Evolutionary conservation across 2,888 invertebrate species (phyloP).

Genomic region (Hoplodrina blanda): DNA sequence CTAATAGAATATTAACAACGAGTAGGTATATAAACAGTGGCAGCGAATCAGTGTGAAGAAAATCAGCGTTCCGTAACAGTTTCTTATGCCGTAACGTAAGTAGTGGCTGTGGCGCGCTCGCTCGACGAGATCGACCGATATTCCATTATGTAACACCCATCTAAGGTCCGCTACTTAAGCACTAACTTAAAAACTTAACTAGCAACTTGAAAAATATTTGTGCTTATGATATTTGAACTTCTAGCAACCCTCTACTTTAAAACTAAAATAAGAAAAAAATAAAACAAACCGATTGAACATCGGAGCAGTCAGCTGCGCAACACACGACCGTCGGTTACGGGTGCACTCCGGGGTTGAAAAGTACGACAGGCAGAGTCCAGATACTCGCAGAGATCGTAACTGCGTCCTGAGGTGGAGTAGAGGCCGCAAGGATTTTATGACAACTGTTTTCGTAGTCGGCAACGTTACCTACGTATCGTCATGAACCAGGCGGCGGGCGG

Average conservation of each 20-base stretch:
- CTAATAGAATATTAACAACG: slow-evolving; percentile 32
- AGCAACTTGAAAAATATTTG: slow-evolving; percentile 46
- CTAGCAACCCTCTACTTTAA: slow-evolving; percentile 59
- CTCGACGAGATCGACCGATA: slow-evolving; percentile 67
- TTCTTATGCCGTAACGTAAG: slow-evolving; percentile 65
- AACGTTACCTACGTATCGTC: slow-evolving; percentile 83
- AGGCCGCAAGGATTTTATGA: slow-evolving; percentile 71
- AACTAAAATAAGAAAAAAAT: slow-evolving; percentile 57
- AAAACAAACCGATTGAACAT: slow-evolving; percentile 87
- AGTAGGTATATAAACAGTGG: slow-evolving; percentile 48
- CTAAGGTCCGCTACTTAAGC: slow-evolving; percentile 65
- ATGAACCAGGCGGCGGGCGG: slow-evolving; percentile 75
- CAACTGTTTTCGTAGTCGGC: slow-evolving; percentile 75
- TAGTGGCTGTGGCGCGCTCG: slow-evolving; percentile 62
- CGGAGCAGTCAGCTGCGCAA: slow-evolving; percentile 88
- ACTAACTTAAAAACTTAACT: slow-evolving; percentile 63
- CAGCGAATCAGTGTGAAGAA: slow-evolving; percentile 59
- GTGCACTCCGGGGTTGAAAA: slow-evolving; percentile 71
- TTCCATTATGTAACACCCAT: slow-evolving; percentile 77
- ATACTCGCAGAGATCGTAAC: slow-evolving; percentile 66
- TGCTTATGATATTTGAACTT: slow-evolving; percentile 55
- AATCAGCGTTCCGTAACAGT: slow-evolving; percentile 65
- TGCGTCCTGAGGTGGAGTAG: slow-evolving; percentile 65
- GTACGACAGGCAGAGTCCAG: slow-evolving; percentile 69
- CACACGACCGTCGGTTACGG: slow-evolving; percentile 82